Conservation (phyloP, 2,888 invertebrate genomes). For the Andrena flavipes region DNA sequence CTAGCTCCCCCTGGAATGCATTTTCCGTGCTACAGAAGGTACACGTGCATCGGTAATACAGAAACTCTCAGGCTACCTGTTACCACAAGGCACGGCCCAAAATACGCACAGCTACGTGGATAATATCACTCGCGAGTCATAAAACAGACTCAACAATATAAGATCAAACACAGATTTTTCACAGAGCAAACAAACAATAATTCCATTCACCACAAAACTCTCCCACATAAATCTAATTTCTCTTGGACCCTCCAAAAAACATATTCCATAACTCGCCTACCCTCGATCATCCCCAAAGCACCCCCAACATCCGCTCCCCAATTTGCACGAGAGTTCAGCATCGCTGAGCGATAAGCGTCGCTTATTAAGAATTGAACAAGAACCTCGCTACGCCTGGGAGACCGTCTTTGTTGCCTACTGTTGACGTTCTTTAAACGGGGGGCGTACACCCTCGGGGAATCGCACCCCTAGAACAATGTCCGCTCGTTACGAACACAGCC, state of each 20-base stretch:
- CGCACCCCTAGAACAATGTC: conserved; percentile 73
- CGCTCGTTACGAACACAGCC: conserved; percentile 72
- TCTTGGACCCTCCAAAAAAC: no score
- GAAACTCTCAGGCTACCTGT: neutral
- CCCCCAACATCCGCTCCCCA: neutral
- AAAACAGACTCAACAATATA: no score
- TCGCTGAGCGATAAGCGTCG: conserved; percentile 8
- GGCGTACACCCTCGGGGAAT: conserved; percentile 28
- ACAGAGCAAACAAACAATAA: no score
- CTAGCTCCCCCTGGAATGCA: neutral
- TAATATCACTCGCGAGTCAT: no score
- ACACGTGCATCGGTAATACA: neutral
- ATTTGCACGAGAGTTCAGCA: neutral
- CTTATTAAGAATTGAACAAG: conserved; percentile 38
- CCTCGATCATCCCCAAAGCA: no score
- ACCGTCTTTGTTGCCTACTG: conserved; percentile 22
- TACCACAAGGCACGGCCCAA: neutral
- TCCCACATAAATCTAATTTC: neutral
- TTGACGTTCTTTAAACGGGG: conserved; percentile 37
- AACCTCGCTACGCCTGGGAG: neutral
- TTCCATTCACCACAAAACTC: no score
- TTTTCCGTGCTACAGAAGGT: neutral
- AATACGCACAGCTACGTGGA: no score
- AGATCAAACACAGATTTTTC: no score
- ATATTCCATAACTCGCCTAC: no score